Evolutionary conservation across 2,888 invertebrate species (phyloP).

Genomic region (Polydrusus cervinus): DNA sequence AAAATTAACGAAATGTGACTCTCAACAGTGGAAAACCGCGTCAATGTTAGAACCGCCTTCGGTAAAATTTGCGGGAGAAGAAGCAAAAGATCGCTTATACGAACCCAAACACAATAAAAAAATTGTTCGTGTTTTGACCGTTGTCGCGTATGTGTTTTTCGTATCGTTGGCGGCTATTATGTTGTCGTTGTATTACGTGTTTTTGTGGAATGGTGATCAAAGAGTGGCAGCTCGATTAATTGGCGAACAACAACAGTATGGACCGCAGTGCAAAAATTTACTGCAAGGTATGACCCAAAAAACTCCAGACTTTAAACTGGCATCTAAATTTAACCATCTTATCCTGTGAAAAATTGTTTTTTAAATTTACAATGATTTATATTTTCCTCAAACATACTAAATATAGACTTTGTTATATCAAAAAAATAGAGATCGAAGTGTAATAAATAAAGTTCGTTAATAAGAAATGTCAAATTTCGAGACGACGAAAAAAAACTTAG

Average conservation of each 20-base stretch:
- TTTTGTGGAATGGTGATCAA: slow-evolving; percentile 90
- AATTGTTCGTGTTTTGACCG: slow-evolving; percentile 91
- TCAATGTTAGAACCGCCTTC: slow-evolving; percentile 71
- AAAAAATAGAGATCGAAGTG: no score
- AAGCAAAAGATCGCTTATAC: slow-evolving; percentile 81
- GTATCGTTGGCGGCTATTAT: slow-evolving; percentile 96
- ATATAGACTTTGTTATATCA: no score
- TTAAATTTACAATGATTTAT: no score
- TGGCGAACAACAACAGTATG: slow-evolving; percentile 38
- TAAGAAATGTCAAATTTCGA: no score
- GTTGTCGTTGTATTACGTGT: slow-evolving; percentile 94
- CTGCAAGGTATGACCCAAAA: slow-evolving; percentile 59
- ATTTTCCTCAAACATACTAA: no score
- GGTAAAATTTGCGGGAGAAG: slow-evolving; percentile 79
- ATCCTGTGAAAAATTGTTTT: no score
- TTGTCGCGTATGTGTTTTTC: slow-evolving; percentile 93
- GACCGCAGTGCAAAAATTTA: slow-evolving; percentile 60
- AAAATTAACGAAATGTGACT: slow-evolving; percentile 63
- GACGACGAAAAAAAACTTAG: no score
- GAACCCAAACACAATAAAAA: slow-evolving; percentile 91
- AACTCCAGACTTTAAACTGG: no score
- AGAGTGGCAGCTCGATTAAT: slow-evolving; percentile 59
- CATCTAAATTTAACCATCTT: no score
- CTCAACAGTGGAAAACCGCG: slow-evolving; percentile 62
- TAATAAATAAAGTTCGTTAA: no score